Conservation (phyloP, 2,113 vertebrate genomes). For the Thalassarche chlororhynchos region DNA sequence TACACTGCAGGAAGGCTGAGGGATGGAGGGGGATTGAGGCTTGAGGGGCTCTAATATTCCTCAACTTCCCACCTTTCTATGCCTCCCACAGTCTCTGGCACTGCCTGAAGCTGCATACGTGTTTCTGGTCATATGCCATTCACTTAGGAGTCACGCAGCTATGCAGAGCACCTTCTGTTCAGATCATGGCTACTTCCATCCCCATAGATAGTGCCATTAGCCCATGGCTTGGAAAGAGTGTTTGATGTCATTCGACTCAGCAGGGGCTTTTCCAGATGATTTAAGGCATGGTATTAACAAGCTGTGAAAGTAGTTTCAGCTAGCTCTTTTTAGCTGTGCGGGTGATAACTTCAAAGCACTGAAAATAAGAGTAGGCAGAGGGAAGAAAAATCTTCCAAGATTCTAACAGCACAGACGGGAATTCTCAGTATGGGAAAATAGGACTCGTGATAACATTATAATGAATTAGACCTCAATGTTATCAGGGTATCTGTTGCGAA, state of each 20-base stretch:
- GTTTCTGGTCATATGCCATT: background rate
- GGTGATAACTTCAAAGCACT: conserved; percentile 54
- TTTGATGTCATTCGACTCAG: conserved; percentile 46
- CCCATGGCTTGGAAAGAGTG: background rate
- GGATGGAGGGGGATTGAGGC: background rate
- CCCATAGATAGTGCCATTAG: background rate
- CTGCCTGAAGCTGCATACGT: background rate
- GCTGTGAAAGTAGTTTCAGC: conserved; percentile 46
- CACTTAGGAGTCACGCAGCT: background rate
- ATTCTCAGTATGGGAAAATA: background rate
- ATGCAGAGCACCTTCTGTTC: background rate
- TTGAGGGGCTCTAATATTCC: background rate
- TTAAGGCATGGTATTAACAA: conserved; percentile 54
- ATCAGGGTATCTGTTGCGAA: background rate
- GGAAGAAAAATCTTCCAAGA: conserved; percentile 14
- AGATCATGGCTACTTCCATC: background rate
- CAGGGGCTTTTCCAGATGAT: conserved; percentile 55
- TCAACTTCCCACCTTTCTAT: background rate
- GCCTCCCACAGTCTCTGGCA: background rate
- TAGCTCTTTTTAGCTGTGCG: conserved; percentile 23
- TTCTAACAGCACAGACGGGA: background rate
- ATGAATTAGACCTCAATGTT: background rate
- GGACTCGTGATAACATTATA: background rate
- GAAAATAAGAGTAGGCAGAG: background rate
- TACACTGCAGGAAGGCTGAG: background rate